Percentiles rank a stretch among this genome's conserved stretches.
Evolutionary conservation across 2,797 vertebrate genomes (phyloP).

Genomic region (Cyprinella venusta): DNA sequence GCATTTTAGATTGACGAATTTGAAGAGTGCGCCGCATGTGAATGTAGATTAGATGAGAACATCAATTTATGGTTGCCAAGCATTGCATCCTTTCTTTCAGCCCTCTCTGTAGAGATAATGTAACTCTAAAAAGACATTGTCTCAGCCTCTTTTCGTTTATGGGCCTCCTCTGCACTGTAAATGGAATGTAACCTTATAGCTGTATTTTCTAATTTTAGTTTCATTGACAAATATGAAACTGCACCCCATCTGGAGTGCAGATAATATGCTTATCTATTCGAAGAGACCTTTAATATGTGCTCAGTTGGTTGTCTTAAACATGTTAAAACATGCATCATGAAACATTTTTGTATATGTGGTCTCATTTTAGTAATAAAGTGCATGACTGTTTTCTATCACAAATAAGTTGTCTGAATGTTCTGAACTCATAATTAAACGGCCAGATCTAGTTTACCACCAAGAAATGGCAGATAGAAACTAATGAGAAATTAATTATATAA

Average conservation of each 20-base stretch:
- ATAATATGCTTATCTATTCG: not conserved
- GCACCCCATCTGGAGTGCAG: conserved; percentile 38
- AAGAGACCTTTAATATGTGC: not conserved
- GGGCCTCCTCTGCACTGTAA: conserved; percentile 62
- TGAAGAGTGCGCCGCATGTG: not conserved
- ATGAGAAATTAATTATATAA: not conserved
- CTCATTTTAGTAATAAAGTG: not conserved
- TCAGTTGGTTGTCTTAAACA: not conserved
- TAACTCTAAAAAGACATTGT: not conserved
- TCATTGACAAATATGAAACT: conserved; percentile 64
- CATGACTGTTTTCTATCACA: not conserved
- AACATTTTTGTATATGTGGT: not conserved
- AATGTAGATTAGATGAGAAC: not conserved
- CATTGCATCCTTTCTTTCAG: not conserved
- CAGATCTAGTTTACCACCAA: not conserved
- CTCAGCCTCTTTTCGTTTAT: not conserved
- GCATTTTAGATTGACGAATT: not conserved
- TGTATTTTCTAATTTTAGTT: conserved; percentile 64
- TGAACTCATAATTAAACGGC: not conserved
- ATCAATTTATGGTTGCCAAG: not conserved
- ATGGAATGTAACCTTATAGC: conserved; percentile 70
- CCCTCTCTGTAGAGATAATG: not conserved
- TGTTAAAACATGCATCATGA: not conserved
- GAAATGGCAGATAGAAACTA: not conserved
- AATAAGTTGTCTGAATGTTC: not conserved